These are phyloP conservation scores for Botrylloides violaceus DNA, from an alignment of 23 tunicate genomes.

Conservation along the genomic window DNA sequence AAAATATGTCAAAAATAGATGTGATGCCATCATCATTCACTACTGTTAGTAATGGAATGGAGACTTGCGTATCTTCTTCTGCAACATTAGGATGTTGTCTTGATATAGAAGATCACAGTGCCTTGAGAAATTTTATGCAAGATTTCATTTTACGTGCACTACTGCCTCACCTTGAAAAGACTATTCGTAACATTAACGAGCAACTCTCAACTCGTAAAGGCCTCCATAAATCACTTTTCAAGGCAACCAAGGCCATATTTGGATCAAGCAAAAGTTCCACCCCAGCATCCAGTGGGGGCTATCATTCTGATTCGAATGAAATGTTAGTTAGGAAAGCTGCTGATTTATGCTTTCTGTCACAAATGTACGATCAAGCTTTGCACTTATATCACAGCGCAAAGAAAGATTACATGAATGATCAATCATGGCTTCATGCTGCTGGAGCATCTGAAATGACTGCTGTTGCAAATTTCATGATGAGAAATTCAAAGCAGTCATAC, in stretches of 20 bases:
- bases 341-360: slow-evolving; percentile 78
- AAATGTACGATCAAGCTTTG: slow-evolving; percentile 84
- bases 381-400: slow-evolving; percentile 46
- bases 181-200: slow-evolving; percentile 52
- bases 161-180: slow-evolving; percentile 82
- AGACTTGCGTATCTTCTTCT: slow-evolving; percentile 12
- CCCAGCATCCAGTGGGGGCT: slow-evolving; percentile 45
- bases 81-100: slow-evolving; percentile 74
- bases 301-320: slow-evolving; percentile 36
- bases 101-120: slow-evolving; percentile 58
- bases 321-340: slow-evolving; percentile 67
- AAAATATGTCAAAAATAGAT: slow-evolving; percentile 27
- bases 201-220: slow-evolving; percentile 74
- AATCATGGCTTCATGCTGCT: slow-evolving; percentile 91
- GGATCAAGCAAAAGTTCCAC: slow-evolving; percentile 67
- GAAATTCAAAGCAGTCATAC: slow-evolving; percentile 49
- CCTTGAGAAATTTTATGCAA: slow-evolving; percentile 41
- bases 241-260: slow-evolving; percentile 51
- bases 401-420: slow-evolving; percentile 84
- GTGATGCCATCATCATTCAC: not conserved
- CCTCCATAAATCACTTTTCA: slow-evolving; percentile 45
- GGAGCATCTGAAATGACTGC: slow-evolving; percentile 98
- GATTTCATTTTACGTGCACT: slow-evolving; percentile 66
- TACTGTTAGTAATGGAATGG: slow-evolving; percentile 11
- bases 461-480: slow-evolving; percentile 73